These are phyloP conservation scores for Spinibarbus caldwelli DNA, from an alignment of 2,797 vertebrate genomes.

Conservation along the genomic window DNA sequence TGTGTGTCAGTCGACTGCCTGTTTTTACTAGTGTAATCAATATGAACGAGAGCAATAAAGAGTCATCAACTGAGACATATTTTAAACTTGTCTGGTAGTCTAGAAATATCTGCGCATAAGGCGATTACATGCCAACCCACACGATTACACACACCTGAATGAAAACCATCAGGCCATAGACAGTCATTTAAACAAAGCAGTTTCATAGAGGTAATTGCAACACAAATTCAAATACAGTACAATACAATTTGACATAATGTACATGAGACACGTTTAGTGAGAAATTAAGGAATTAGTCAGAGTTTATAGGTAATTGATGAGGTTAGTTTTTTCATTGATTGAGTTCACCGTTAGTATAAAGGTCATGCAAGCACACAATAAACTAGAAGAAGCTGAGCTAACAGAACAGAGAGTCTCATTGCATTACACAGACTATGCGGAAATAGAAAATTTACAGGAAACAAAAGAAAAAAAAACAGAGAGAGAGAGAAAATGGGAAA, in stretches of 20 bases:
- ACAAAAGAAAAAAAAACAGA: not conserved
- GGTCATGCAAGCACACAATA: constrained; percentile 40
- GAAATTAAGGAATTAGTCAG: constrained; percentile 50
- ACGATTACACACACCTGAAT: not conserved
- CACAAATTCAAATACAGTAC: constrained; percentile 4
- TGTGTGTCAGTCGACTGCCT: constrained; percentile 37
- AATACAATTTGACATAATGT: constrained; percentile 28
- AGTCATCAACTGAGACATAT: constrained; percentile 33
- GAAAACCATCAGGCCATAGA: constrained; percentile 12
- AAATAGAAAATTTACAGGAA: not conserved
- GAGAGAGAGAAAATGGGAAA: not conserved
- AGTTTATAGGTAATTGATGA: constrained; percentile 40
- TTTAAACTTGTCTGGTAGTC: constrained; percentile 19
- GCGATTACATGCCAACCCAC: not conserved
- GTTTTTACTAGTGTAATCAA: constrained; percentile 43
- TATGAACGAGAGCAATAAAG: constrained; percentile 39
- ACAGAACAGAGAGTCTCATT: not conserved
- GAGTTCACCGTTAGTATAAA: constrained; percentile 29
- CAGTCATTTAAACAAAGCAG: not conserved
- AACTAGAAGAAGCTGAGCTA: constrained; percentile 23
- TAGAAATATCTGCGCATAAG: not conserved
- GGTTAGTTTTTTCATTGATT: constrained; percentile 28
- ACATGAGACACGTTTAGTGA: constrained; percentile 25
- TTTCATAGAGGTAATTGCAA: not conserved
- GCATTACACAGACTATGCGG: not conserved